Evolutionary conservation across 2,797 vertebrate genomes (phyloP).

Genomic region (Channa striata): DNA sequence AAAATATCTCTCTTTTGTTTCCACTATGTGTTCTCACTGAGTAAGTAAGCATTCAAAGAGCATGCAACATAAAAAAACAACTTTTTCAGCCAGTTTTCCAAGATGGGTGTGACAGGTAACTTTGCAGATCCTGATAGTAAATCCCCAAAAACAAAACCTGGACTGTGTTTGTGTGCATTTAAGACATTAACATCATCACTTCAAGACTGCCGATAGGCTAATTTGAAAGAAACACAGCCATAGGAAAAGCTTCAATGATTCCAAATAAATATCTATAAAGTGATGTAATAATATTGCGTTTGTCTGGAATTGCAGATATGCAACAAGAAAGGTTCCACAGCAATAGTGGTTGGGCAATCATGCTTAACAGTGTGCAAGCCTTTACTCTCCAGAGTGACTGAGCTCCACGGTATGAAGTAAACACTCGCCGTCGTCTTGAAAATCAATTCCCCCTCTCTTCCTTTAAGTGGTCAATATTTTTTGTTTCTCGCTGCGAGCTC

Average conservation of each 20-base stretch:
- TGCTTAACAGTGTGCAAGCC: conserved; percentile 47
- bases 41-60: background rate
- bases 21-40: background rate
- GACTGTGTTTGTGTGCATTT: no score
- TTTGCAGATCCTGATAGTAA: background rate
- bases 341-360: conserved; percentile 28
- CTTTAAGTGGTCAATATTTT: conserved; percentile 99
- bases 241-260: background rate
- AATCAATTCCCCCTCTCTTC: conserved; percentile 93
- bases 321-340: conserved; percentile 10
- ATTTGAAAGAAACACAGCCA: background rate
- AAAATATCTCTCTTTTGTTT: background rate
- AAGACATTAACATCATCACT: background rate
- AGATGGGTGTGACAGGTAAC: background rate
- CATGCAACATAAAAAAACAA: background rate
- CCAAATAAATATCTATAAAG: background rate
- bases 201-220: background rate
- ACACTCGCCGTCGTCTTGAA: conserved; percentile 85
- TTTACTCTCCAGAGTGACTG: conserved; percentile 70
- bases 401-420: conserved; percentile 86
- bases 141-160: no score
- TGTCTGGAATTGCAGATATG: conserved; percentile 18
- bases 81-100: background rate
- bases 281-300: background rate
- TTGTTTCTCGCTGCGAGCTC: conserved; percentile 86